These are phyloP conservation scores for Hemithea aestivaria DNA, from an alignment of 2,888 invertebrate genomes.

Conservation along the genomic window DNA sequence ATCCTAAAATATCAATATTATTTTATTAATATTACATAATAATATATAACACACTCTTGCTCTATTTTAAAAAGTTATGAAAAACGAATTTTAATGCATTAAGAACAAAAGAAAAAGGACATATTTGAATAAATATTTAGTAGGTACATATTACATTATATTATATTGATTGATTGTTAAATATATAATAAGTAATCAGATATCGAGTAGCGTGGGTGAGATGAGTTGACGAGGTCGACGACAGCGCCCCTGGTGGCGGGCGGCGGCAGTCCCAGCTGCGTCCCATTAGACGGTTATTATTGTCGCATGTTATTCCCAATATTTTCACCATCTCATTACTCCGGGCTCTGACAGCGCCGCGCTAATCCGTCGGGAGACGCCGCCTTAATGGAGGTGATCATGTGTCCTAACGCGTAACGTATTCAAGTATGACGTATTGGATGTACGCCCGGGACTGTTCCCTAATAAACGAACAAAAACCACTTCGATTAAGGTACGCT, in stretches of 20 bases:
- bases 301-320: constrained; percentile 69
- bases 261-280: constrained; percentile 52
- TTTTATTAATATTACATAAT: too few relatives aligned
- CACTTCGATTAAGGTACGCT: constrained; percentile 45
- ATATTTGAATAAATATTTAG: too few relatives aligned
- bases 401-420: constrained; percentile 71
- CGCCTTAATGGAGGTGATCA: constrained; percentile 73
- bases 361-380: constrained; percentile 74
- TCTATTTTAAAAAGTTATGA: too few relatives aligned
- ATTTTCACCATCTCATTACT: constrained; percentile 76
- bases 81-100: too few relatives aligned
- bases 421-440: constrained; percentile 74
- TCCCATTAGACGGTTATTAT: constrained; percentile 63
- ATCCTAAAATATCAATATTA: too few relatives aligned
- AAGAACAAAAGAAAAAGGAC: too few relatives aligned
- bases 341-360: constrained; percentile 44
- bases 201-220: too few relatives aligned
- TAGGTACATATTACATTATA: too few relatives aligned
- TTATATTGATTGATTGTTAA: too few relatives aligned
- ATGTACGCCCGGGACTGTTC: constrained; percentile 58
- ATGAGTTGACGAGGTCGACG: constrained; percentile 23
- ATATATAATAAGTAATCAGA: too few relatives aligned
- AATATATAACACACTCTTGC: too few relatives aligned
- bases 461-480: constrained; percentile 58
- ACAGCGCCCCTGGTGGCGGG: constrained; percentile 54